A percentile compares a stretch with the other conserved stretches of the same genome.
Conservation (phyloP, 2,113 vertebrate genomes). For the Eulemur macaco region DNA sequence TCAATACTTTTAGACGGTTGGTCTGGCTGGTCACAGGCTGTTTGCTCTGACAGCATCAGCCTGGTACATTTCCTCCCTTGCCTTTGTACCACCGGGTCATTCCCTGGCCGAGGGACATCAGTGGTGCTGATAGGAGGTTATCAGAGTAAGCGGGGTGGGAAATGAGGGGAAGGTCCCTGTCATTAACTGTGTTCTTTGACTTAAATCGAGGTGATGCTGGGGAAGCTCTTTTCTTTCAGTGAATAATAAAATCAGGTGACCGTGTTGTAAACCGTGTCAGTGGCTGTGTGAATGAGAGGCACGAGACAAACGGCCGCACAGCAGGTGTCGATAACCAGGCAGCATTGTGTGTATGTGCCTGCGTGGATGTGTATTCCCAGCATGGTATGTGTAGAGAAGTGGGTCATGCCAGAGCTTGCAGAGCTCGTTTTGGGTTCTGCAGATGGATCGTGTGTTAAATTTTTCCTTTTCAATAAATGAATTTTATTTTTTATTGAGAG, state of each 20-base stretch:
- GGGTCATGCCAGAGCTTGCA: not conserved
- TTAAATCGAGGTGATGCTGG: not conserved
- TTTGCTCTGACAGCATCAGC: not conserved
- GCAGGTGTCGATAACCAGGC: not conserved
- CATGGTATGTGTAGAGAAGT: not conserved
- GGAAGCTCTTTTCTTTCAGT: not conserved
- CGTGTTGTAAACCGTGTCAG: not conserved
- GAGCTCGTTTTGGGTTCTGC: not conserved
- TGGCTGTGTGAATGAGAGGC: not conserved
- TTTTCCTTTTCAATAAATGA: conserved; percentile 72
- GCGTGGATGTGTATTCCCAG: not conserved
- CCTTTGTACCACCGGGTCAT: not conserved
- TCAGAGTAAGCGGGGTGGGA: not conserved
- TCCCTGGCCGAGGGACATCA: not conserved
- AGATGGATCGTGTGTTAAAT: conserved; percentile 28
- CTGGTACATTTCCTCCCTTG: not conserved
- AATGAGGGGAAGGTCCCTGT: not conserved
- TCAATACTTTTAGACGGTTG: not conserved
- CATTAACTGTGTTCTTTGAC: not conserved
- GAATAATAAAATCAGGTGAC: not conserved
- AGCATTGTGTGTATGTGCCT: not conserved
- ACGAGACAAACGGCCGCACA: fast-evolving
- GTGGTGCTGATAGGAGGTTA: not conserved
- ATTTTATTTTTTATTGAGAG: conserved; percentile 72
- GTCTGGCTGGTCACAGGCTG: not conserved